A percentile compares a stretch with the other conserved stretches of the same genome.
These are phyloP conservation scores for Tridacna crocea DNA, from an alignment of 2,888 invertebrate genomes.

Conservation along the genomic window DNA sequence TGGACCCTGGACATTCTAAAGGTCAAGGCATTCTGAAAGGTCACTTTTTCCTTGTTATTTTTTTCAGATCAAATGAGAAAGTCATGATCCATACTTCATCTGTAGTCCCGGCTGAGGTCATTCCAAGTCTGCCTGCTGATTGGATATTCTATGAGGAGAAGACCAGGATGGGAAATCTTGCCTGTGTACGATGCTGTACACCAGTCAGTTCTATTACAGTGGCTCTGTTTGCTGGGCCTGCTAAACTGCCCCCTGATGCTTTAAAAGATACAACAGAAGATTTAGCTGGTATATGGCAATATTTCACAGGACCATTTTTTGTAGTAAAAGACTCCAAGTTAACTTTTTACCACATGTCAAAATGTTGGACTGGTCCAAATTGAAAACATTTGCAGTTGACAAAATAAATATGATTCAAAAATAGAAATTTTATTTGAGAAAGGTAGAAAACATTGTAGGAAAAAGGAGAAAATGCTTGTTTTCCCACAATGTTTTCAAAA, in stretches of 20 bases:
- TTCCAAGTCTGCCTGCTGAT: conserved; percentile 88
- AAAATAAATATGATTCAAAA: too few species aligned
- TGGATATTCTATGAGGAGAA: conserved; percentile 96
- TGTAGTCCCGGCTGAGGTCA: conserved; percentile 85
- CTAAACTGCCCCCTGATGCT: conserved; percentile 86
- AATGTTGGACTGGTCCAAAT: too few species aligned
- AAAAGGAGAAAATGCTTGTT: too few species aligned
- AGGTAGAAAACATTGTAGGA: too few species aligned
- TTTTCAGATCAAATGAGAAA: conserved; percentile 87
- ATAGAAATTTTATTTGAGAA: too few species aligned
- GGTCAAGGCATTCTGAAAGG: too few species aligned
- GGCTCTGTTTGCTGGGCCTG: conserved; percentile 91
- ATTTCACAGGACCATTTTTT: too few species aligned
- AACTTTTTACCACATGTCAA: too few species aligned
- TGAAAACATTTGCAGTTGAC: too few species aligned
- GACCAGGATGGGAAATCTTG: conserved; percentile 87
- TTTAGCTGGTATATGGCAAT: conserved; percentile 5
- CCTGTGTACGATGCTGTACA: conserved; percentile 92
- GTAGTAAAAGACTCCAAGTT: too few species aligned
- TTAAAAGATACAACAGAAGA: conserved; percentile 76
- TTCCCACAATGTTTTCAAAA: too few species aligned
- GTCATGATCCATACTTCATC: conserved; percentile 88
- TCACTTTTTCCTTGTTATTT: background rate
- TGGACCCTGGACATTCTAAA: too few species aligned
- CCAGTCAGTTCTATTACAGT: conserved; percentile 92